phyloP scores from a whole-genome alignment of 2,888 invertebrate genomes.

The Microdon myrmicae region DNA sequence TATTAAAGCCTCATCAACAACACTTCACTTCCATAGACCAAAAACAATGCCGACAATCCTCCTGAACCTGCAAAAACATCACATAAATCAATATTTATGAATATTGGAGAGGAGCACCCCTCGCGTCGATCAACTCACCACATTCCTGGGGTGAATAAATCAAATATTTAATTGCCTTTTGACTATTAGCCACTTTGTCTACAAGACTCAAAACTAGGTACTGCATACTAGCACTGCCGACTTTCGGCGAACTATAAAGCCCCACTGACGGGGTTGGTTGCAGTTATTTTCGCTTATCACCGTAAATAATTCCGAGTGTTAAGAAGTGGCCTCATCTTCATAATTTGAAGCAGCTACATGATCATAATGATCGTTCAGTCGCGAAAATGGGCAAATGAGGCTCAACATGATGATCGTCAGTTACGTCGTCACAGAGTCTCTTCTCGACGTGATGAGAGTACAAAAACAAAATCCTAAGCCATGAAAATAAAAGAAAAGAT shows the following conservation, averaged over 20 bases:
- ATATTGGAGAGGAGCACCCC: constrained; percentile 30
- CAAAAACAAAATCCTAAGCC: too few species aligned
- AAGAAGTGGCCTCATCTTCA: constrained; percentile 48
- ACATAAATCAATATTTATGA: constrained; percentile 49
- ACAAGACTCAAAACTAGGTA: too few species aligned
- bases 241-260: constrained; percentile 49
- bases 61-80: constrained; percentile 18
- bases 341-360: constrained; percentile 47
- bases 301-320: constrained; percentile 52
- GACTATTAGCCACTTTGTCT: constrained; percentile 51
- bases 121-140: constrained; percentile 26
- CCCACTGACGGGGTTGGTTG: neutral
- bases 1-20: constrained; percentile 35
- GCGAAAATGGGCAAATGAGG: constrained; percentile 7
- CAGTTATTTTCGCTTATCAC: constrained; percentile 35
- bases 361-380: constrained; percentile 21
- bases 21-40: constrained; percentile 13
- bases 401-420: constrained; percentile 8
- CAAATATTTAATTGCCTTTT: constrained; percentile 51
- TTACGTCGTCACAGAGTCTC: constrained; percentile 38
- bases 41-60: too few species aligned
- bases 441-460: constrained; percentile 30
- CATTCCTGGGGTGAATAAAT: too few species aligned
- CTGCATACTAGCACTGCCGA: constrained; percentile 28
- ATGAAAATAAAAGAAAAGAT: constrained; percentile 15